Conservation (phyloP, 2,113 vertebrate genomes). For the Willisornis vidua region DNA sequence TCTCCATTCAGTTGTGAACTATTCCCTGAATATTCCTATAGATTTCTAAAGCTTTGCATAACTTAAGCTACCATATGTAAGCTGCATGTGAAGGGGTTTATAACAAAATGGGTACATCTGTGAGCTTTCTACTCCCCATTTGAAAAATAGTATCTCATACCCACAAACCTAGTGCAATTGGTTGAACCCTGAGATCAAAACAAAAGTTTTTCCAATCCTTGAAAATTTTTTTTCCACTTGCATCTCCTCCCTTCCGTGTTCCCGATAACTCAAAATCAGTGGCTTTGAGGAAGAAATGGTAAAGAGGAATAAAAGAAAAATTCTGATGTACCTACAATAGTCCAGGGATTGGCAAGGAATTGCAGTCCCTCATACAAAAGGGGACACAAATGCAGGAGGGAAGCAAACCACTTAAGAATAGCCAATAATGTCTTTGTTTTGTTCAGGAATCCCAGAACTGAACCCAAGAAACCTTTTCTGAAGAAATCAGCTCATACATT, state of each 20-base stretch:
- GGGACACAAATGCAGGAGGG: not conserved
- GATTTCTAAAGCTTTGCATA: not conserved
- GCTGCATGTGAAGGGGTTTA: not conserved
- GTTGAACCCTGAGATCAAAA: not conserved
- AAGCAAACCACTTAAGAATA: not conserved
- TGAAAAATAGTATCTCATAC: not conserved
- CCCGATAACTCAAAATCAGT: not conserved
- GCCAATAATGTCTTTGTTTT: not conserved
- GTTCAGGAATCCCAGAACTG: not conserved
- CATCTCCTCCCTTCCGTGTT: not conserved
- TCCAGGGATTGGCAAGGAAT: not conserved
- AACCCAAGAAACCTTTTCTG: not conserved
- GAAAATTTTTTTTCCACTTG: not conserved
- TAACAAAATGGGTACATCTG: not conserved
- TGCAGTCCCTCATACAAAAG: not conserved
- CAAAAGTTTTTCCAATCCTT: not conserved
- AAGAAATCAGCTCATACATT: not conserved
- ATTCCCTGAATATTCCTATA: constrained; percentile 8
- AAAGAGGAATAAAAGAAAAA: not conserved
- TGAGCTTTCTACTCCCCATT: not conserved
- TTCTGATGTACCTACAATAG: not conserved
- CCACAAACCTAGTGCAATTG: not conserved
- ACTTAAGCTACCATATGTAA: not conserved
- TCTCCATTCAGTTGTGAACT: not conserved
- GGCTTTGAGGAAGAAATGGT: not conserved